Conservation (phyloP, 2,797 vertebrate species). For the Triplophysa bombifrons region DNA sequence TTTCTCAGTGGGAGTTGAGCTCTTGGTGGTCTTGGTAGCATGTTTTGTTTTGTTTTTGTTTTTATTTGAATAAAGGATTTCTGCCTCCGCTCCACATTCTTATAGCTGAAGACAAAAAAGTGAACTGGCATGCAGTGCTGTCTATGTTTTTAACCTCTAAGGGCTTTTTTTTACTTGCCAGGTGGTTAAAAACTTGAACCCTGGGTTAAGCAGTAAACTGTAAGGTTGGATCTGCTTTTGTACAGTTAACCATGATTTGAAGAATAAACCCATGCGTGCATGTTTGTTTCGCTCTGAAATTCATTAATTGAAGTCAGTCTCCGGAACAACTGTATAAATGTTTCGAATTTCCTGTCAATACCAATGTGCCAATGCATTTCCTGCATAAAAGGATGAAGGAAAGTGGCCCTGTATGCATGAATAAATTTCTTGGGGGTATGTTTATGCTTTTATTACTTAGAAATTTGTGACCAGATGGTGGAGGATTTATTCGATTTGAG, state of each 20-base stretch:
- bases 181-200: too few species aligned
- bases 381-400: not conserved
- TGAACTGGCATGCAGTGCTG: not conserved
- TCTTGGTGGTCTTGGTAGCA: conserved; percentile 15
- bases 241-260: too few species aligned
- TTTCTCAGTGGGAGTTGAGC: not conserved
- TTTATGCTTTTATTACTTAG: conserved; percentile 28
- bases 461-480: not conserved
- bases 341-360: not conserved
- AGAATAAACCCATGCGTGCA: too few species aligned
- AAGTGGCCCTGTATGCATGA: not conserved
- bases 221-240: too few species aligned
- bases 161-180: too few species aligned
- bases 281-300: not conserved
- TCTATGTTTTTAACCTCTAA: not conserved
- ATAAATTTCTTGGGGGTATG: conserved; percentile 11
- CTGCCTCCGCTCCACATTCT: not conserved
- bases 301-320: not conserved
- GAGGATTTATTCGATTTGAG: conserved; percentile 13
- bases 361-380: conserved; percentile 11
- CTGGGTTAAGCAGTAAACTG: too few species aligned
- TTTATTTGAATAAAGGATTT: not conserved
- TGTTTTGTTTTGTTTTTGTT: not conserved
- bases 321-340: not conserved
- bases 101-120: not conserved